Percentiles rank a stretch among this genome's conserved stretches.
These are phyloP conservation scores for Nemopilema nomurai DNA, from an alignment of 30 jellyfish, hydroid and myxozoan genomes.

Conservation along the genomic window DNA sequence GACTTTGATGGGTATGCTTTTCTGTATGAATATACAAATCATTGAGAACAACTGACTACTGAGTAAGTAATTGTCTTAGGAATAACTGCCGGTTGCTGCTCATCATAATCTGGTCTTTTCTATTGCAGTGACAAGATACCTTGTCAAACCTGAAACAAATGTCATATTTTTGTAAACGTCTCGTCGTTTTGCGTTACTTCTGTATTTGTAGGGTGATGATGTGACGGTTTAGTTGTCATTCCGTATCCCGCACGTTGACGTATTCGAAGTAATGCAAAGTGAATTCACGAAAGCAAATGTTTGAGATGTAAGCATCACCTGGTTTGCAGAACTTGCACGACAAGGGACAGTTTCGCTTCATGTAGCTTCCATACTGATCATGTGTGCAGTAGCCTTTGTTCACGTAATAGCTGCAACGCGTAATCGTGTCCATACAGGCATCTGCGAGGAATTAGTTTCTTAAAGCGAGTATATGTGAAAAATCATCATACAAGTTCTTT, in stretches of 20 bases:
- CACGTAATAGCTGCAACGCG: conserved; percentile 43
- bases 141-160: too few species aligned
- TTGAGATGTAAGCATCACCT: background rate
- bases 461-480: background rate
- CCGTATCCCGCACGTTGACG: background rate
- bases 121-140: too few species aligned
- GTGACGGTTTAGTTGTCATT: too few species aligned
- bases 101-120: too few species aligned
- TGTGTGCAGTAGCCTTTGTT: conserved; percentile 52
- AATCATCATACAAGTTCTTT: background rate
- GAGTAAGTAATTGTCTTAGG: too few species aligned
- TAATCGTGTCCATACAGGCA: conserved; percentile 38
- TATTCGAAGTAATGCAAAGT: background rate
- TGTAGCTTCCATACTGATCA: conserved; percentile 9
- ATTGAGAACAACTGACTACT: too few species aligned
- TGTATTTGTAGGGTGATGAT: too few species aligned
- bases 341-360: conserved; percentile 22
- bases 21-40: too few species aligned
- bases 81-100: too few species aligned
- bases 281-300: background rate
- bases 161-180: too few species aligned
- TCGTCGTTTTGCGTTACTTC: too few species aligned
- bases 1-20: too few species aligned
- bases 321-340: conserved; percentile 37
- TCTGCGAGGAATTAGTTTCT: background rate